Evolutionary conservation across 2,113 vertebrate genomes (phyloP), one percentile per base, ranked within the genome.

Genomic region (Tyto alba): DNA sequence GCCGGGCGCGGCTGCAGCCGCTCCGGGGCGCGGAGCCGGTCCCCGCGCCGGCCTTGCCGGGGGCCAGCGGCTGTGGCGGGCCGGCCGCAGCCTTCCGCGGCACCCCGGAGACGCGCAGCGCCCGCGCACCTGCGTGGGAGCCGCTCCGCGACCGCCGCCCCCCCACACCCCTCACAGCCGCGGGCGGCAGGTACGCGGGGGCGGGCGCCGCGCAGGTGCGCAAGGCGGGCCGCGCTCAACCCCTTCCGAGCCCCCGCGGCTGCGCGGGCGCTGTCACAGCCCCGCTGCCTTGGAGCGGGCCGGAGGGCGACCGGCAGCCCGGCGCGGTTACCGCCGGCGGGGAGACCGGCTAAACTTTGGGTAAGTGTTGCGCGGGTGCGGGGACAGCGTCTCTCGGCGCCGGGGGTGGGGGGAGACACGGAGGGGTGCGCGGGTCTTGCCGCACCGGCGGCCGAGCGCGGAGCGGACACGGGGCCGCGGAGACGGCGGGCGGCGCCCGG

Each of bases 101-200:
- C 21, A 6, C 47, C 5, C 45, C 1, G 0, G 45, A 62, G 26
- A 45, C 36, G 40, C 48, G 53, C 78, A 63, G 59, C 1, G 27
- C 32, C 92, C 73, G 57, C 83, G n/a, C 83, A 94, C 83, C 95
- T 93, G 95, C 82, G 62, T 78, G 72, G 63, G 85, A 92, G 52
- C 72, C 11, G 50, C 72, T 60, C 67, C 50, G 16, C 69, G 25
- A 18, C 64, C n/a, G 50, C 50, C 59, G 17, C 23, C 27, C 17
- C 41, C 10, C 32, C 43, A 32, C 62, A 15, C 52, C 53, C 16
- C 59, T 21, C 60, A n/a, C 82, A 26, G 47, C 40, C 23, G 6
- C 20, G 57, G 48, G 47, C 75, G 34, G 47, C 94, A 92, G 89
- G 89, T 91, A 26, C 5, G 78, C 27, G 43, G 25, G 68, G 68